Evolutionary conservation across 2,888 invertebrate species (phyloP).

Genomic region (Amphipyra berbera): DNA sequence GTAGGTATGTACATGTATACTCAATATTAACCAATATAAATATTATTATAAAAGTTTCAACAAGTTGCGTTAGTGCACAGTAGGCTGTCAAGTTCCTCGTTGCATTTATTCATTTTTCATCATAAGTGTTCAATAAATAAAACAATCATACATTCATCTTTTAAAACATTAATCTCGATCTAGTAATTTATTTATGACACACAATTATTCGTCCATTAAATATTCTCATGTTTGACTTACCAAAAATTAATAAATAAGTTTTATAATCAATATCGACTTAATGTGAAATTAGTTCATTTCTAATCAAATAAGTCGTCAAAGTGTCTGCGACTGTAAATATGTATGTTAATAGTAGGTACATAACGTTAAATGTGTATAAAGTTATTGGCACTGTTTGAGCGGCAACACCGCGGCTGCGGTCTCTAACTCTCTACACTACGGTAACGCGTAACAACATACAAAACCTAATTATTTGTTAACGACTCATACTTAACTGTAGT

Average conservation of each 20-base stretch:
- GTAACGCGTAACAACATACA: conserved; percentile 56
- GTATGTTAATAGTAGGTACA: conserved; percentile 2
- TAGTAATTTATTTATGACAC: conserved; percentile 6
- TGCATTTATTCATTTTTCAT: conserved; percentile 25
- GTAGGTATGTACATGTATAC: conserved; percentile 44
- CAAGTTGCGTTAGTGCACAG: conserved; percentile 18
- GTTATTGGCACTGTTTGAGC: conserved; percentile 59
- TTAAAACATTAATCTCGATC: conserved; percentile 12
- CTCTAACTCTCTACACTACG: conserved; percentile 23
- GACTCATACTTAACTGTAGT: conserved; percentile 45
- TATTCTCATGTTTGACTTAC: background rate
- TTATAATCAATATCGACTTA: background rate
- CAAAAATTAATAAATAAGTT: background rate
- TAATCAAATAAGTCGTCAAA: background rate
- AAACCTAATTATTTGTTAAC: conserved; percentile 54
- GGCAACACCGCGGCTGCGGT: conserved; percentile 24
- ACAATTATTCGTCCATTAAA: background rate
- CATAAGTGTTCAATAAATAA: conserved; percentile 5
- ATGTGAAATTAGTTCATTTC: conserved; percentile 1
- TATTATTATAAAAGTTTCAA: conserved; percentile 52
- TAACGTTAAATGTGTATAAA: conserved; percentile 15
- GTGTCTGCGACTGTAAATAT: conserved; percentile 8
- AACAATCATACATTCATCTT: background rate
- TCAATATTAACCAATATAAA: conserved; percentile 29
- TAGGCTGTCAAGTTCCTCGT: conserved; percentile 11